Percentiles rank a stretch among this genome's conserved stretches.
phyloP scores from a whole-genome alignment of 2,113 vertebrate genomes.

The Xiphias gladius region DNA sequence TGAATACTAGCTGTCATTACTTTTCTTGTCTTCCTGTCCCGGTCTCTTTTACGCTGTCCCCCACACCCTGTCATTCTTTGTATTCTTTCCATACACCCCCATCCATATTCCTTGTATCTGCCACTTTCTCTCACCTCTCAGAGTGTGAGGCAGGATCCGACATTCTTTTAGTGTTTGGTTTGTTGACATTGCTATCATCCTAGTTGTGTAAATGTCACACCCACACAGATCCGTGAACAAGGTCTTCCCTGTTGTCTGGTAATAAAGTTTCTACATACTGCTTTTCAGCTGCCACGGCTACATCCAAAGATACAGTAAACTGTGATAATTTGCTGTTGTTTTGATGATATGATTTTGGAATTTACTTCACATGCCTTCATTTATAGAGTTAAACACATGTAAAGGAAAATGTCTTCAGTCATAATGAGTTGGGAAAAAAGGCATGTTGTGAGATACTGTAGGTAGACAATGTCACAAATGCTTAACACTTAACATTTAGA shows the following conservation, averaged over 20 bases:
- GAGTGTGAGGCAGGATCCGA: conserved; percentile 25
- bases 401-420: not conserved
- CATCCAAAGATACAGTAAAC: not conserved
- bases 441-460: not conserved
- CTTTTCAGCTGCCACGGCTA: conserved; percentile 1
- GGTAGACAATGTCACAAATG: not conserved
- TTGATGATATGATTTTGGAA: not conserved
- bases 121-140: conserved; percentile 53
- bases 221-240: conserved; percentile 44
- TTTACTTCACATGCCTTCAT: not conserved
- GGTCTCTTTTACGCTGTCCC: conserved; percentile 50
- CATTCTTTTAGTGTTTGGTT: conserved; percentile 42
- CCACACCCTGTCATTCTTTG: conserved; percentile 50
- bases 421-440: not conserved
- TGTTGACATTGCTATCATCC: conserved; percentile 57
- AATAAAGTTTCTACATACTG: not conserved
- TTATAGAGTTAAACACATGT: not conserved
- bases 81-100: conserved; percentile 40
- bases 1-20: conserved; percentile 54
- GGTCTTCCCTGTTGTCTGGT: conserved; percentile 25
- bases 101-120: conserved; percentile 36
- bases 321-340: not conserved
- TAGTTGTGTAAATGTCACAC: conserved; percentile 61
- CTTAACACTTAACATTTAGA: not conserved
- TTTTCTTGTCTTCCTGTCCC: conserved; percentile 44